Evolutionary conservation across 2,888 invertebrate genomes (phyloP).

Genomic region (Drosophila infuscata): DNA sequence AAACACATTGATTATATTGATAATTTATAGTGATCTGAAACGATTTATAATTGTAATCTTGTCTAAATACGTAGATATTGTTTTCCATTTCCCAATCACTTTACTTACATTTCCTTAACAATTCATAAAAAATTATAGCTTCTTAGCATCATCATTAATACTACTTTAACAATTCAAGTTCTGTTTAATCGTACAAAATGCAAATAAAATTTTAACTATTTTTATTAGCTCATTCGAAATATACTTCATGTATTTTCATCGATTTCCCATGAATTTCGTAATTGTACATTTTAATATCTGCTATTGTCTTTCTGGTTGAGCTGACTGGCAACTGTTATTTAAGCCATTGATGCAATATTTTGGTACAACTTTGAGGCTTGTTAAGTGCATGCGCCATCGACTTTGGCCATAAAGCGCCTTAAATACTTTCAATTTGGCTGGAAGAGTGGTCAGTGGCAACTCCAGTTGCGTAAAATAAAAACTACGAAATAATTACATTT

Average conservation of each 20-base stretch:
- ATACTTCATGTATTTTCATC: neutral
- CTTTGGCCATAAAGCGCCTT: slow-evolving; percentile 58
- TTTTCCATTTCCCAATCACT: neutral
- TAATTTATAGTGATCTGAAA: neutral
- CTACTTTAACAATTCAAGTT: neutral
- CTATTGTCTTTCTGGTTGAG: neutral
- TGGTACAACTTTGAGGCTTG: slow-evolving; percentile 34
- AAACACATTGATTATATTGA: too few species aligned
- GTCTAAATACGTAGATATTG: neutral
- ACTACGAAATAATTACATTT: slow-evolving; percentile 21
- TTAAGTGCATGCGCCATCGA: slow-evolving; percentile 66
- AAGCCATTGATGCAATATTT: slow-evolving; percentile 14
- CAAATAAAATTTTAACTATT: neutral
- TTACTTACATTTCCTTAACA: neutral
- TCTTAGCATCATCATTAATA: neutral
- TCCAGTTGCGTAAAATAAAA: slow-evolving; percentile 27
- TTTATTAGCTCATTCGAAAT: neutral
- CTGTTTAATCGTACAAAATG: neutral
- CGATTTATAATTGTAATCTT: neutral
- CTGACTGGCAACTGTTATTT: slow-evolving; percentile 5
- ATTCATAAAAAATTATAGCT: neutral
- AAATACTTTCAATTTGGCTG: slow-evolving; percentile 33
- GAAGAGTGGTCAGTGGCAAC: neutral
- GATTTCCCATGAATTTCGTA: neutral
- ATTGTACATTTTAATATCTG: slow-evolving; percentile 3